phyloP scores from a whole-genome alignment of 2,113 vertebrate genomes.

The Corythoichthys intestinalis region DNA sequence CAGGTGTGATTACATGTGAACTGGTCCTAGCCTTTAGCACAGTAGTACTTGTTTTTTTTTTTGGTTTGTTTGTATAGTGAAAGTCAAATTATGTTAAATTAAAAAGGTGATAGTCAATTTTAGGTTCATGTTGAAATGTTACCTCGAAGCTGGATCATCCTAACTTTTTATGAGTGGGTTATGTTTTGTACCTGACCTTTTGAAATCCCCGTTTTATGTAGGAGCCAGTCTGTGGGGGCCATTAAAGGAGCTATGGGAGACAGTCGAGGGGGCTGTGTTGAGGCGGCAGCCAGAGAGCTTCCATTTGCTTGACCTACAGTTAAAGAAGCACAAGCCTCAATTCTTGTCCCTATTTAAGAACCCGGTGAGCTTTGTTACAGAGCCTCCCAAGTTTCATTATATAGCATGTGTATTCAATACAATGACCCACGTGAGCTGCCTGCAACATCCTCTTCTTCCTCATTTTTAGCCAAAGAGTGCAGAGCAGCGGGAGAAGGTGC shows the following conservation, averaged over 20 bases:
- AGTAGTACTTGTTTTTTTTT: not conserved
- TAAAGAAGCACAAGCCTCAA: conserved; percentile 94
- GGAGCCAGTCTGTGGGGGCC: conserved; percentile 96
- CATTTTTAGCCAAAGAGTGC: conserved; percentile 85
- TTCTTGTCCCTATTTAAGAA: conserved; percentile 96
- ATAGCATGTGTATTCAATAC: not conserved
- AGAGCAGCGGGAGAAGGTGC: conserved; percentile 92
- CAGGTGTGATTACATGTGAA: no score
- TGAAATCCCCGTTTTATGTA: conserved; percentile 40
- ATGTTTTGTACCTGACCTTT: not conserved
- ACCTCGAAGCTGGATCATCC: not conserved
- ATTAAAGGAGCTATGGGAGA: conserved; percentile 92
- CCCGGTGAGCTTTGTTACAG: conserved; percentile 74
- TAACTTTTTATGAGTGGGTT: not conserved
- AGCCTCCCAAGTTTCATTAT: not conserved
- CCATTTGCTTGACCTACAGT: conserved; percentile 86
- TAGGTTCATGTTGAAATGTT: not conserved
- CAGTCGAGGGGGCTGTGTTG: conserved; percentile 84
- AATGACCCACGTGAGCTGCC: not conserved
- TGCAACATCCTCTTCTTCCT: not conserved
- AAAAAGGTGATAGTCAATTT: not conserved
- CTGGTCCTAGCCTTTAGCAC: no score
- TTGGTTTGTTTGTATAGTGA: not conserved
- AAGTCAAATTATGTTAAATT: not conserved
- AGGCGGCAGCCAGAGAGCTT: conserved; percentile 86